A percentile compares a stretch with the other conserved stretches of the same genome.
Conservation (phyloP, 2,888 invertebrate species). For the Lycophotia porphyrea region DNA sequence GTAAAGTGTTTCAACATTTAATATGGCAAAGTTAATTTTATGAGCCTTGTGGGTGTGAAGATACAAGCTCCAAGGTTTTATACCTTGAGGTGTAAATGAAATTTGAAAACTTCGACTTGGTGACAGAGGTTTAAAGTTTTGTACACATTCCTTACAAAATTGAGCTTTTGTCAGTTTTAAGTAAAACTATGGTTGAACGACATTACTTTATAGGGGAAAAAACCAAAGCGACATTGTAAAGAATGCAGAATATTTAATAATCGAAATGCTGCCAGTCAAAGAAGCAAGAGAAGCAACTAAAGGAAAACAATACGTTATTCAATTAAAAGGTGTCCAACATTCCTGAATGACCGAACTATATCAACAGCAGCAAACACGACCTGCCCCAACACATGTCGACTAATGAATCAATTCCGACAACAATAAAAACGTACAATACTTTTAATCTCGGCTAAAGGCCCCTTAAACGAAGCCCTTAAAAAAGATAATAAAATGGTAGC, state of each 20-base stretch:
- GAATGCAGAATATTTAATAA: background rate
- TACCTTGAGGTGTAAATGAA: slow-evolving; percentile 46
- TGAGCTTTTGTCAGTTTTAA: background rate
- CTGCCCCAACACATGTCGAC: slow-evolving; percentile 61
- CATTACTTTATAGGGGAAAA: background rate
- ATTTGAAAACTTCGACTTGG: slow-evolving; percentile 30
- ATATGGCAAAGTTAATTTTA: slow-evolving; percentile 51
- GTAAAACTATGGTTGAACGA: background rate
- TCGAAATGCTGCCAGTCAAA: background rate
- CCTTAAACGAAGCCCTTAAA: slow-evolving; percentile 70
- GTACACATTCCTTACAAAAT: slow-evolving; percentile 7
- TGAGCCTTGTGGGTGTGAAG: slow-evolving; percentile 31
- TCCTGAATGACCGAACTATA: slow-evolving; percentile 39
- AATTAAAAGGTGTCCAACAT: slow-evolving; percentile 44
- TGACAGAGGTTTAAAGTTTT: slow-evolving; percentile 4
- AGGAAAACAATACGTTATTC: background rate
- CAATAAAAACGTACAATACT: slow-evolving; percentile 69
- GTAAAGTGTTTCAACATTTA: slow-evolving; percentile 36
- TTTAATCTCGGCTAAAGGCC: slow-evolving; percentile 70
- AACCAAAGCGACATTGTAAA: background rate
- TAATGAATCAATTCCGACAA: slow-evolving; percentile 67
- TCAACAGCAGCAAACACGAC: slow-evolving; percentile 48
- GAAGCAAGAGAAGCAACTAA: background rate
- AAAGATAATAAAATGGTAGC: slow-evolving; percentile 77
- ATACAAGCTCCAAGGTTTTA: slow-evolving; percentile 36